Evolutionary conservation across 2,888 invertebrate species (phyloP), one percentile per base, ranked within the genome.

Genomic region (Volucella bombylans): DNA sequence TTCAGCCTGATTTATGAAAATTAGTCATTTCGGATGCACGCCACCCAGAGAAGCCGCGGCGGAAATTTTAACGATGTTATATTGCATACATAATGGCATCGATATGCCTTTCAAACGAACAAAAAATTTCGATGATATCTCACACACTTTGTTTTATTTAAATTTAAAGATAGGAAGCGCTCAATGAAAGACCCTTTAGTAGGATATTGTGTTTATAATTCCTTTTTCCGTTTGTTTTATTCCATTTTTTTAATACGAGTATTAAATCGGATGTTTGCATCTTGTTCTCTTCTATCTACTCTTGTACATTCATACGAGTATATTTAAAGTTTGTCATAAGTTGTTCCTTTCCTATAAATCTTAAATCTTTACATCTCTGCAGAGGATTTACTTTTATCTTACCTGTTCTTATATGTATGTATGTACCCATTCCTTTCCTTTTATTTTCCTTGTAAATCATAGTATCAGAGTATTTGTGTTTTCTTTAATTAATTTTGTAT

Each of bases 401-500:
- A 43, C 50, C 11, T 39, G 18, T 23, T 23, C 8, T 23, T 68
- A 65, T 23, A n/a, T 38, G 12, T 23, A 14, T 49, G 12, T 71
- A 52, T 18, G 2, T 18, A 14, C 38, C 12, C 50, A 43, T 69
- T 38, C 10, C 12, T 31, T 47, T 1, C 15, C 11, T 43, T 39
- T 8, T 11, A 31, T 38, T 18, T 41, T 50, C 61, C 62, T 68
- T 78, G 72, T 77, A 77, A 62, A 77, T 72, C 77, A 81, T 81
- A 64, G 74, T 65, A 71, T 57, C 49, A 47, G 65, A 74, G 74
- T 83, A 79, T 83, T 79, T 74, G 61, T 74, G 74, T 79, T 69
- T 79, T 83, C 79, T 68, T 78, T 78, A 82, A 68, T 73, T 78
- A 69, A 73, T 82, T 23, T 82, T 82, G 45, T 78, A 73, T 73